These are phyloP conservation scores for Anastatus disparis DNA, from an alignment of 1,140 invertebrate species.

Conservation along the genomic window DNA sequence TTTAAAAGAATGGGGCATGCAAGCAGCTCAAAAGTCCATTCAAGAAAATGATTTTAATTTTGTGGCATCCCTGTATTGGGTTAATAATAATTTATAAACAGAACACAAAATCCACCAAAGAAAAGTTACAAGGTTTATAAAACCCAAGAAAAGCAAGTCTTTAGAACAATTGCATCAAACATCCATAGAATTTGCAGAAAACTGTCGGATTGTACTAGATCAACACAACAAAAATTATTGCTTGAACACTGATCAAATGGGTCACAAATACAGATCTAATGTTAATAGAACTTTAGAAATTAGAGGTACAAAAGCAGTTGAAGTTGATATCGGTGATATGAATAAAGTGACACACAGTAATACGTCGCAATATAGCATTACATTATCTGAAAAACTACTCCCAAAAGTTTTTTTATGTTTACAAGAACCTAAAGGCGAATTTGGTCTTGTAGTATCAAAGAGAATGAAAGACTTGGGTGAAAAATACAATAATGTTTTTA, in stretches of 20 bases:
- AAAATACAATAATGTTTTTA: neutral
- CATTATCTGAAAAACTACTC: neutral
- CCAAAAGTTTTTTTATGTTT: neutral
- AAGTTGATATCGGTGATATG: too few species aligned
- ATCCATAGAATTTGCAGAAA: neutral
- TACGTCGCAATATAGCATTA: too few species aligned
- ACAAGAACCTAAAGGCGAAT: neutral
- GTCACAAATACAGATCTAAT: too few species aligned
- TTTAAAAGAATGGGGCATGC: constrained; percentile 43
- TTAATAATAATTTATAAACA: too few species aligned
- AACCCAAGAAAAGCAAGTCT: neutral
- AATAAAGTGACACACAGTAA: too few species aligned
- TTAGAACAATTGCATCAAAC: neutral
- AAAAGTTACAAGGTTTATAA: neutral
- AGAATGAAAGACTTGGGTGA: neutral
- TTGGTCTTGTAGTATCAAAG: neutral
- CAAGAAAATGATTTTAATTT: constrained; percentile 38
- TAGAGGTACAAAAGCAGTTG: too few species aligned
- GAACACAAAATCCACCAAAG: neutral
- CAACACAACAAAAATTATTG: too few species aligned
- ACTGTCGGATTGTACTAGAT: too few species aligned
- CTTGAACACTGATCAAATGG: too few species aligned
- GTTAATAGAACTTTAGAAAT: too few species aligned
- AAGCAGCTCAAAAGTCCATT: constrained; percentile 40
- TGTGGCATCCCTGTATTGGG: too few species aligned